Conservation (phyloP, 2,113 vertebrate genomes). For the Chamaea fasciata region DNA sequence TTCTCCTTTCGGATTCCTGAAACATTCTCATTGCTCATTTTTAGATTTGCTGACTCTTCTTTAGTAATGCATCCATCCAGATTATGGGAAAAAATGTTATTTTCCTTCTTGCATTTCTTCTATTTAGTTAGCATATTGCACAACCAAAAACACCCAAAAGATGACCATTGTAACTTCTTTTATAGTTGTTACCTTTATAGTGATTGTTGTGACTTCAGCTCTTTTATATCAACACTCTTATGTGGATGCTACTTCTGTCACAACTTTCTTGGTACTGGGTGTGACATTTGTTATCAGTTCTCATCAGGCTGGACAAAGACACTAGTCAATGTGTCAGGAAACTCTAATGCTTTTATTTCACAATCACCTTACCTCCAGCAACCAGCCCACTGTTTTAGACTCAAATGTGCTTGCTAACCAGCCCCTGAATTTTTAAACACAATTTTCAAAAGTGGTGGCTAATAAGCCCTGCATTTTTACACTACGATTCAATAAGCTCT, state of each 20-base stretch:
- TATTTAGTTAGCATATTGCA: background rate
- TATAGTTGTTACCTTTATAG: background rate
- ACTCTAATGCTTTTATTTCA: background rate
- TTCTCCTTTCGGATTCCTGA: background rate
- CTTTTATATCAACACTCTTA: background rate
- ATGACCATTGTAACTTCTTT: background rate
- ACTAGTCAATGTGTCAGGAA: background rate
- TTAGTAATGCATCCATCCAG: background rate
- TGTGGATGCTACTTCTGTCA: background rate
- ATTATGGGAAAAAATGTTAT: fast-evolving
- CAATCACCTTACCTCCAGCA: background rate
- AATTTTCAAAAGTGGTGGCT: background rate
- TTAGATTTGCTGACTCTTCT: background rate
- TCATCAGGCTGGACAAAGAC: background rate
- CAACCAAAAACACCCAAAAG: background rate
- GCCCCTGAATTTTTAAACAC: background rate
- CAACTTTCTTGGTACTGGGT: background rate
- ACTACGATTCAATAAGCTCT: background rate
- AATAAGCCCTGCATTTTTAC: background rate
- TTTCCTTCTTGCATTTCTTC: background rate
- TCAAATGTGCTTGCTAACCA: background rate
- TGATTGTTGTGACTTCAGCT: background rate
- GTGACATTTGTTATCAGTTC: background rate
- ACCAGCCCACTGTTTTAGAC: background rate
- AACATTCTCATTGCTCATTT: background rate